phyloP scores from a whole-genome alignment of 2,113 vertebrate species.

The Tor tambroides region DNA sequence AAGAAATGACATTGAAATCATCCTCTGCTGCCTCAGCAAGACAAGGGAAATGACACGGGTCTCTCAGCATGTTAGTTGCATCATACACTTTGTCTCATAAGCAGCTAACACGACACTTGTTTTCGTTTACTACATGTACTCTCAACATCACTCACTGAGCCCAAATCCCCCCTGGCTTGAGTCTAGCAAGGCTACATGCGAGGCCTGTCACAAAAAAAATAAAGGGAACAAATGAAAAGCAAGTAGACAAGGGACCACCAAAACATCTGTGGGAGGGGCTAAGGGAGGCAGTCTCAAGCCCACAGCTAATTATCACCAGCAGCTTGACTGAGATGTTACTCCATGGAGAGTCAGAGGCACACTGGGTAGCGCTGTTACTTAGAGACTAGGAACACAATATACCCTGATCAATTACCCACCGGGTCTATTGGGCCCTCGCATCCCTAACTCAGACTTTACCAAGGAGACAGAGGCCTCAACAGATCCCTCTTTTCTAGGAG shows the following conservation, averaged over 20 bases:
- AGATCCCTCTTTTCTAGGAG: constrained; percentile 26
- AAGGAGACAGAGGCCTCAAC: constrained; percentile 51
- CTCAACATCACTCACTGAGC: constrained; percentile 45
- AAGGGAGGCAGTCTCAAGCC: constrained; percentile 51
- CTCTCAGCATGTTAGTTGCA: constrained; percentile 35
- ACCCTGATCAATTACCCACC: constrained; percentile 61
- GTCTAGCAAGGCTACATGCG: constrained; percentile 27
- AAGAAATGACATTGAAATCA: background rate
- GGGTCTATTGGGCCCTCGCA: constrained; percentile 38
- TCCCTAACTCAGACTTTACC: constrained; percentile 42
- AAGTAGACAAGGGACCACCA: constrained; percentile 41
- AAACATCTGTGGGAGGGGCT: constrained; percentile 38
- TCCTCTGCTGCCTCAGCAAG: background rate
- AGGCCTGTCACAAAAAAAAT: constrained; percentile 43
- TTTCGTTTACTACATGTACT: constrained; percentile 31
- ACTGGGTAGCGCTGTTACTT: constrained; percentile 72
- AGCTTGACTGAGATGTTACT: constrained; percentile 51
- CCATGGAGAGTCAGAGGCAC: constrained; percentile 64
- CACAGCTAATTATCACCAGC: constrained; percentile 63
- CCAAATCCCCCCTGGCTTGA: constrained; percentile 14
- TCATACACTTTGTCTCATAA: constrained; percentile 42
- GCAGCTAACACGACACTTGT: constrained; percentile 39
- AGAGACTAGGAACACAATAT: constrained; percentile 77
- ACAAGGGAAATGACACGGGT: background rate
- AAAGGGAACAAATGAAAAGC: constrained; percentile 45